Percentiles rank a stretch among this genome's conserved stretches.
Conservation (phyloP, 2,113 vertebrate genomes). For the Coreoperca whiteheadi region DNA sequence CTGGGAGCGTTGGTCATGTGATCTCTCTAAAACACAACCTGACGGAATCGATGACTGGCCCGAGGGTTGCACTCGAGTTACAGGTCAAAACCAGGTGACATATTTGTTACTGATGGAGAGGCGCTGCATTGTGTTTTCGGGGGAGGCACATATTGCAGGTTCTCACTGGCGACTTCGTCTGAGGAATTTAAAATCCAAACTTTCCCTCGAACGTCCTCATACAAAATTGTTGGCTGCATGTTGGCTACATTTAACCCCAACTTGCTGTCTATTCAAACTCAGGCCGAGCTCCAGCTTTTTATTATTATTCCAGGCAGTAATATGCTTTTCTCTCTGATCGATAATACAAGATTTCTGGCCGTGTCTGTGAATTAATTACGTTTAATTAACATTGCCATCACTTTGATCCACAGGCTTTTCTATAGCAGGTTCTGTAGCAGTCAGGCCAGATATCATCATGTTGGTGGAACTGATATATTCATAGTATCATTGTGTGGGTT, state of each 20-base stretch:
- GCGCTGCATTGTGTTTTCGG: not conserved
- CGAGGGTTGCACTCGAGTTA: constrained; percentile 16
- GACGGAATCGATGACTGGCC: not conserved
- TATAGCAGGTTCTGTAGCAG: not conserved
- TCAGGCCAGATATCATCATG: not conserved
- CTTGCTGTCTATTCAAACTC: constrained; percentile 19
- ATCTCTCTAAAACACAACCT: constrained; percentile 4
- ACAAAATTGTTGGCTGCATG: not conserved
- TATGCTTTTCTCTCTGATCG: constrained; percentile 32
- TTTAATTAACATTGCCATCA: constrained; percentile 37
- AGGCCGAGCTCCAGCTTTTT: constrained; percentile 23
- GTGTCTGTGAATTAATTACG: constrained; percentile 43
- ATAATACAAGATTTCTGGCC: constrained; percentile 46
- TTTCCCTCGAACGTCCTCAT: not conserved
- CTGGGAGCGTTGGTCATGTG: constrained; percentile 16
- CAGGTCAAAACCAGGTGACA: constrained; percentile 50
- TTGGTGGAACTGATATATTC: not conserved
- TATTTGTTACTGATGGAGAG: constrained; percentile 16
- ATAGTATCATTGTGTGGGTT: not conserved
- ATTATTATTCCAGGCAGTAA: constrained; percentile 44
- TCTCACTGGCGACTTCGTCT: not conserved
- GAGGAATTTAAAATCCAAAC: not conserved
- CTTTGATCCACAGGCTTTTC: constrained; percentile 12
- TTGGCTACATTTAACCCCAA: not conserved
- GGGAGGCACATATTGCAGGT: not conserved